Evolutionary conservation across 2,113 vertebrate genomes (phyloP).

Genomic region (Choloepus hoffmanni): DNA sequence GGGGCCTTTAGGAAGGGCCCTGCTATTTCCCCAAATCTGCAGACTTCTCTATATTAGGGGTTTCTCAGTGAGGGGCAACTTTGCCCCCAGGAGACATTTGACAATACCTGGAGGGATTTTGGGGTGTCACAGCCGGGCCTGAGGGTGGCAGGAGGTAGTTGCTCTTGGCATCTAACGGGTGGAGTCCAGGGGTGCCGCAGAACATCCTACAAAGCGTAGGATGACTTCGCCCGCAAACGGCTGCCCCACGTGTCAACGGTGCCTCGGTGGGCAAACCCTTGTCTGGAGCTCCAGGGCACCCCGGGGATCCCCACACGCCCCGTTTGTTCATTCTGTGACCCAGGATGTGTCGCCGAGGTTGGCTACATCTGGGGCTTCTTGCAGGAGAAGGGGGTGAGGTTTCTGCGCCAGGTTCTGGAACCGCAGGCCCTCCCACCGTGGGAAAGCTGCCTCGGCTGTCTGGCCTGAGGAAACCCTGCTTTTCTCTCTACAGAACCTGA

Average conservation of each 20-base stretch:
- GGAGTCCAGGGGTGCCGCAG: not conserved
- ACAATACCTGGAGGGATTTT: not conserved
- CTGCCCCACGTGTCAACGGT: accelerated
- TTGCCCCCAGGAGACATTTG: not conserved
- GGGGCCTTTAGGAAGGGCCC: not conserved
- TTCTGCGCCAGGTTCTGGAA: not conserved
- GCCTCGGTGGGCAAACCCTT: not conserved
- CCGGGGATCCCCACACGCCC: not conserved
- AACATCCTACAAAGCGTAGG: accelerated
- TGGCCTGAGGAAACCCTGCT: accelerated
- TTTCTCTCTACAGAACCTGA: slow-evolving; percentile 93
- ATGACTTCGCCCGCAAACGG: not conserved
- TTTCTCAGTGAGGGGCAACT: not conserved
- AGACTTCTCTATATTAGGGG: not conserved
- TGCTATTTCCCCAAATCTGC: not conserved
- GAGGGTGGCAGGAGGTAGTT: not conserved
- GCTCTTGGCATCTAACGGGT: not conserved
- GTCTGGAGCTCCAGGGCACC: too few species aligned
- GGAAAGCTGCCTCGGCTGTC: not conserved
- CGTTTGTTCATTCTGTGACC: not conserved
- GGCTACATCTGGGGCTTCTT: not conserved
- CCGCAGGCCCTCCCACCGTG: accelerated
- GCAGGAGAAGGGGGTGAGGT: not conserved
- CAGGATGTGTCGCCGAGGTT: not conserved
- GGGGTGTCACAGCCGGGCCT: not conserved